Percentiles rank a stretch among this genome's conserved stretches.
phyloP scores from a whole-genome alignment of 1,140 invertebrate species.

The Bombus confusus region DNA sequence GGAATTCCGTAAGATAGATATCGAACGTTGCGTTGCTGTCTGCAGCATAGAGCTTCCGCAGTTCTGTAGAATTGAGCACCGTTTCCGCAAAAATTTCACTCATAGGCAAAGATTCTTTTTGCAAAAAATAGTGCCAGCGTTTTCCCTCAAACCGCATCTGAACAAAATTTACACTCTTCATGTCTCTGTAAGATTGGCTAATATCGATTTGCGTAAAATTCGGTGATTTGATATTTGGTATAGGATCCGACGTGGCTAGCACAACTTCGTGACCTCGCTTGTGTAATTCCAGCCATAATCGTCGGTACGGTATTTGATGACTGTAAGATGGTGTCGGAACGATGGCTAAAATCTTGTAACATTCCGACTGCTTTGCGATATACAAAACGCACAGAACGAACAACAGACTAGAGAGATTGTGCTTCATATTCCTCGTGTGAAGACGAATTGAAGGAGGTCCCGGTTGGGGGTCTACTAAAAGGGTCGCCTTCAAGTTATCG shows the following conservation, averaged over 20 bases:
- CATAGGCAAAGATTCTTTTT: fast-evolving
- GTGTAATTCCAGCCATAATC: constrained; percentile 73
- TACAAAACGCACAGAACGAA: not conserved
- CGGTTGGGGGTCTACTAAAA: not conserved
- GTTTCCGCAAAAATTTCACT: not conserved
- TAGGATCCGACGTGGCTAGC: constrained; percentile 73
- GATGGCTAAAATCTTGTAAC: constrained; percentile 81
- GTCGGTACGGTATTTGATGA: constrained; percentile 83
- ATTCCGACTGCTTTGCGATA: not conserved
- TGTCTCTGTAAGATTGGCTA: fast-evolving
- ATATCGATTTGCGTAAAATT: constrained; percentile 69
- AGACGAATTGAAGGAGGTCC: fast-evolving
- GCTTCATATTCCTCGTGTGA: not conserved
- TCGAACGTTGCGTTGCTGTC: constrained; percentile 66
- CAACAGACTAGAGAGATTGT: fast-evolving
- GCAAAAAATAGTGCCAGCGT: not conserved
- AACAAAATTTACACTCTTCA: not conserved
- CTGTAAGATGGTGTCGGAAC: constrained; percentile 83
- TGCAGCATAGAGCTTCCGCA: constrained; percentile 59
- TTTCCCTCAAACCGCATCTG: not conserved
- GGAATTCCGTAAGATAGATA: constrained; percentile 55
- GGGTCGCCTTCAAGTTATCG: fast-evolving
- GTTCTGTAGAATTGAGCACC: constrained; percentile 42
- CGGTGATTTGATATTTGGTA: constrained; percentile 61
- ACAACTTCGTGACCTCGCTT: constrained; percentile 79